phyloP scores from a whole-genome alignment of 2,888 invertebrate species.

The Drosophila meridionalis region DNA sequence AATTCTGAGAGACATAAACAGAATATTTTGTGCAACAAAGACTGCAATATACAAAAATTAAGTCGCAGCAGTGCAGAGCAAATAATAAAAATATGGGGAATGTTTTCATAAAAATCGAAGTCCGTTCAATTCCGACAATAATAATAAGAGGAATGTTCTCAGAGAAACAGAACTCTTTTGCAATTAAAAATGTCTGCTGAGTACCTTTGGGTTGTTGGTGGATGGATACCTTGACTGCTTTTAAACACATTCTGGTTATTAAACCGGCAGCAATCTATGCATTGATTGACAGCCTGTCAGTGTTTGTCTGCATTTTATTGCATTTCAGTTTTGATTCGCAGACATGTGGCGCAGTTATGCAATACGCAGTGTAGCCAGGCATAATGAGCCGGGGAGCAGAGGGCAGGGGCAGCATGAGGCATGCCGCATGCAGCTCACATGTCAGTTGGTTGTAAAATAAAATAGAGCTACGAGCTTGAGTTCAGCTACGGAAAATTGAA shows the following conservation, averaged over 20 bases:
- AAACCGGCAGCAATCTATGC: slow-evolving; percentile 11
- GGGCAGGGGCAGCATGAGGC: slow-evolving; percentile 11
- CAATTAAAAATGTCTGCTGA: not conserved
- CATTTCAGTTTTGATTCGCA: slow-evolving; percentile 68
- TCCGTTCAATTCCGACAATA: not conserved
- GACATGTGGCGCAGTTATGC: slow-evolving; percentile 50
- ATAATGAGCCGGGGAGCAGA: slow-evolving; percentile 31
- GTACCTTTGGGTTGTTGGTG: not conserved
- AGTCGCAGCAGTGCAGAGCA: too few species aligned
- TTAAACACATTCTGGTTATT: slow-evolving; percentile 22
- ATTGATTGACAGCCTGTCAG: slow-evolving; percentile 41
- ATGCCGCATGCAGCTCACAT: slow-evolving; percentile 41
- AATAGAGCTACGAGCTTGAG: slow-evolving; percentile 8
- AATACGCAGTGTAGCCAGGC: slow-evolving; percentile 11
- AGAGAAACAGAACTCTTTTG: not conserved
- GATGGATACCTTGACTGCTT: slow-evolving; percentile 17
- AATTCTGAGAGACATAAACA: too few species aligned
- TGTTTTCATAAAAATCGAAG: too few species aligned
- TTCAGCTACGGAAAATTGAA: slow-evolving; percentile 33
- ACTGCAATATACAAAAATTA: too few species aligned
- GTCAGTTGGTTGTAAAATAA: slow-evolving; percentile 64
- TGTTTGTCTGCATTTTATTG: slow-evolving; percentile 56
- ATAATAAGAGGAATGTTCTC: not conserved
- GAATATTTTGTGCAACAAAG: too few species aligned
- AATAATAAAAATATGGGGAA: too few species aligned